Percentiles rank a stretch among this genome's conserved stretches.
Evolutionary conservation across 2,113 vertebrate genomes (phyloP).

Genomic region (Sinocyclocheilus maitianheensis): DNA sequence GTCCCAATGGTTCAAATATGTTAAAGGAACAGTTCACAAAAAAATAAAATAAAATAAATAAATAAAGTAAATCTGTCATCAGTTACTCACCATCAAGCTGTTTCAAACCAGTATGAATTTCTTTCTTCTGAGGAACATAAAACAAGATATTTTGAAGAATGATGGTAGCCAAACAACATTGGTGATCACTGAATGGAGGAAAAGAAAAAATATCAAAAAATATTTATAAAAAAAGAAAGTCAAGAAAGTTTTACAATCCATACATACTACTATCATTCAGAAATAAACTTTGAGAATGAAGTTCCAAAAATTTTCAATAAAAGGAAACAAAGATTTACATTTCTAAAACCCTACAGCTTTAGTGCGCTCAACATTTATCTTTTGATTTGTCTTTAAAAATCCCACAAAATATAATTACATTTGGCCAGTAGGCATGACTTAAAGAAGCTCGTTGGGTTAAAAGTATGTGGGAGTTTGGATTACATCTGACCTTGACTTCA

Average conservation of each 20-base stretch:
- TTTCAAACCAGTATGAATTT: not conserved
- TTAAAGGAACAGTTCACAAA: not conserved
- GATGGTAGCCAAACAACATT: not conserved
- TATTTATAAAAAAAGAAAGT: not conserved
- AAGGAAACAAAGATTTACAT: not conserved
- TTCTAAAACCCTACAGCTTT: not conserved
- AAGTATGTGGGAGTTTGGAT: slow-evolving; percentile 56
- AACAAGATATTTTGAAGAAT: too few relatives aligned
- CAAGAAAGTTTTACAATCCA: too few relatives aligned
- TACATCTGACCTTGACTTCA: slow-evolving; percentile 78
- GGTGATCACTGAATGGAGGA: not conserved
- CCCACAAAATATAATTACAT: slow-evolving; percentile 25
- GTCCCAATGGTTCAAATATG: not conserved
- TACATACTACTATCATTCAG: not conserved
- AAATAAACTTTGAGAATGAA: too few relatives aligned
- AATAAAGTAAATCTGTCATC: not conserved
- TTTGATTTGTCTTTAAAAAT: not conserved
- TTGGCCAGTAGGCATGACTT: slow-evolving; percentile 25
- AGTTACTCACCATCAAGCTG: too few relatives aligned
- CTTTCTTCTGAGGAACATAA: not conserved
- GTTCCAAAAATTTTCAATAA: not conserved
- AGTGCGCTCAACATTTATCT: slow-evolving; percentile 13
- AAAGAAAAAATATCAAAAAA: too few relatives aligned
- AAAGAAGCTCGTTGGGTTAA: not conserved
- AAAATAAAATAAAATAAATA: too few relatives aligned